Conservation (phyloP, 2,797 vertebrate genomes). For the Mormyrops attenuatus region DNA sequence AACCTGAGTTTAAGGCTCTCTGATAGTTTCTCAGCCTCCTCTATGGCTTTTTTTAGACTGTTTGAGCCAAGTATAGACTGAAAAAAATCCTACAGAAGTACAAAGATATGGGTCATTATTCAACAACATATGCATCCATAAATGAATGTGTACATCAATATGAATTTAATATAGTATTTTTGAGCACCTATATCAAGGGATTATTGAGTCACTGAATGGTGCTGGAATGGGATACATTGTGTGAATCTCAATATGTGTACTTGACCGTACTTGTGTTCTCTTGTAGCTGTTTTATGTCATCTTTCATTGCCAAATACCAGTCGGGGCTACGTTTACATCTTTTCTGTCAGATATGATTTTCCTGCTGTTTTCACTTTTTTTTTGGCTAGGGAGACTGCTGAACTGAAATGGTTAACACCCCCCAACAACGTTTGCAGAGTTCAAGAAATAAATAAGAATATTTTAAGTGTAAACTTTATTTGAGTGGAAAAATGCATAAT, state of each 20-base stretch:
- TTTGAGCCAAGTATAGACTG: slow-evolving; percentile 80
- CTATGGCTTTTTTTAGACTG: slow-evolving; percentile 90
- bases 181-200: not conserved
- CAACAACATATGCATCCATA: not conserved
- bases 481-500: not conserved
- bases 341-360: not conserved
- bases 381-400: not conserved
- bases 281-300: not conserved
- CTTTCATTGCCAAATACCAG: not conserved
- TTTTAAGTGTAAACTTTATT: not conserved
- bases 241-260: not conserved
- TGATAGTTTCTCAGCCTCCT: slow-evolving; percentile 95
- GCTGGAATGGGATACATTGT: not conserved
- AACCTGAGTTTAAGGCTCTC: slow-evolving; percentile 97
- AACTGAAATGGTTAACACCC: not conserved
- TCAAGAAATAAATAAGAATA: not conserved
- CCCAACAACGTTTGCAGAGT: not conserved
- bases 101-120: not conserved
- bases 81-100: slow-evolving; percentile 74
- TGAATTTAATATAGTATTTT: not conserved
- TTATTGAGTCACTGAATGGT: not conserved
- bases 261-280: not conserved
- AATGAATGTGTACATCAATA: not conserved
- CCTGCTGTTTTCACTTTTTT: not conserved
- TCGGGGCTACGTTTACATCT: not conserved